These are phyloP conservation scores for Scelioninae gen. 1 DNA, from an alignment of 2,888 invertebrate genomes.

Conservation along the genomic window DNA sequence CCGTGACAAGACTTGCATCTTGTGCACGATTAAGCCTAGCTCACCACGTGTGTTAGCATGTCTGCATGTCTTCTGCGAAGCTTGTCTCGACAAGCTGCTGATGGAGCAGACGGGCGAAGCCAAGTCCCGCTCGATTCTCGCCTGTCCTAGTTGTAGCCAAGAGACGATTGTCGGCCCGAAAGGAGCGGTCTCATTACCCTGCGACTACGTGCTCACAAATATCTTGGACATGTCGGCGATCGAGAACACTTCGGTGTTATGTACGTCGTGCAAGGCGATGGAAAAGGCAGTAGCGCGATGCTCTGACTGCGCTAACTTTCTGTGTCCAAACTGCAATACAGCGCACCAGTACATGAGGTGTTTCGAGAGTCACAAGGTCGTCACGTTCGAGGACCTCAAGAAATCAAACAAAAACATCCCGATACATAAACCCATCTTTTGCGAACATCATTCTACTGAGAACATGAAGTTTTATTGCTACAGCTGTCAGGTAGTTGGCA, in stretches of 20 bases:
- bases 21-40: constrained; percentile 55
- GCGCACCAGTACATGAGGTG: constrained; percentile 98
- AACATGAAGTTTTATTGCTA: constrained; percentile 94
- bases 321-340: constrained; percentile 96
- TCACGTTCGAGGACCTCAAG: constrained; percentile 94
- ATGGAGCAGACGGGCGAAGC: constrained; percentile 89
- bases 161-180: constrained; percentile 91
- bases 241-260: constrained; percentile 88
- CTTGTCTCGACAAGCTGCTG: constrained; percentile 93
- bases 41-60: constrained; percentile 91
- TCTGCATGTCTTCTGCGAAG: constrained; percentile 97
- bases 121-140: constrained; percentile 87
- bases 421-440: constrained; percentile 95
- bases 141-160: constrained; percentile 93
- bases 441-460: constrained; percentile 92
- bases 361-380: constrained; percentile 97
- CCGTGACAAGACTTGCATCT: constrained; percentile 58
- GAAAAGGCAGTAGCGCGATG: constrained; percentile 97
- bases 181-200: constrained; percentile 91
- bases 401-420: constrained; percentile 91
- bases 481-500: constrained; percentile 91
- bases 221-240: constrained; percentile 92
- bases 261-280: constrained; percentile 98
- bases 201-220: constrained; percentile 94
- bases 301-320: constrained; percentile 96